Evolutionary conservation across 1,140 invertebrate genomes (phyloP), one percentile per base, ranked within the genome.

Genomic region (Oryzaephilus surinamensis): DNA sequence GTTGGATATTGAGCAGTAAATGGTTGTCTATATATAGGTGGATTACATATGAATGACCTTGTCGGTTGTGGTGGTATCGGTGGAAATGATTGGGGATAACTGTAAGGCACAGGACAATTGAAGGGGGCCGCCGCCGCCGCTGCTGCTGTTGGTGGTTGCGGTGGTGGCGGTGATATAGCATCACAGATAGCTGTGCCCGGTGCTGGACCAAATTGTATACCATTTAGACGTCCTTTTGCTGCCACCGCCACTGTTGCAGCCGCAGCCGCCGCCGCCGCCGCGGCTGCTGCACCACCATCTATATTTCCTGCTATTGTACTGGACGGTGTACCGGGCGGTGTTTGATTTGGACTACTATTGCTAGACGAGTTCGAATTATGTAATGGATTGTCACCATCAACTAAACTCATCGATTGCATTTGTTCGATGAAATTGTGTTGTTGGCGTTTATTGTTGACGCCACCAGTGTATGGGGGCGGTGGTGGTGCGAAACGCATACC

Each of bases 251-350:
- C 23, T 24, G 63, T 33, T 57, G 53, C 16, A 30, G 27, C 12
- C 13, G 26, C 19, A 15, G 12, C 16, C 12, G 32, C 20, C 31
- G 52, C 35, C 45, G 56, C 51, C 55, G 67, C 64, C 55, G 65
- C 23, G 34, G 65, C 52, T 50, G 64, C 26, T 12, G 34, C 23
- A 17, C 41, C 8, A 6, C 2, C 2, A 24, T 24, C 11, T 4
- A 21, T 21, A 21, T 10, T 6, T 6, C 20, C 11, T 45, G 51
- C 17, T 57, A 48, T 41, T 69, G 63, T 14, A 61, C 48, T 26
- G 61, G 74, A 71, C 21, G 76, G 74, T 2, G 76, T 77, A 30
- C 76, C 74, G 0, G 74, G 70, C 0, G 75, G 71, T 0, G 71
- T 68, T 2, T 70, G 69, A 18, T 69, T 69, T 31, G 67, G 63